These are phyloP conservation scores for Atopsyche davidsoni DNA, from an alignment of 1,140 invertebrate genomes.

Conservation along the genomic window DNA sequence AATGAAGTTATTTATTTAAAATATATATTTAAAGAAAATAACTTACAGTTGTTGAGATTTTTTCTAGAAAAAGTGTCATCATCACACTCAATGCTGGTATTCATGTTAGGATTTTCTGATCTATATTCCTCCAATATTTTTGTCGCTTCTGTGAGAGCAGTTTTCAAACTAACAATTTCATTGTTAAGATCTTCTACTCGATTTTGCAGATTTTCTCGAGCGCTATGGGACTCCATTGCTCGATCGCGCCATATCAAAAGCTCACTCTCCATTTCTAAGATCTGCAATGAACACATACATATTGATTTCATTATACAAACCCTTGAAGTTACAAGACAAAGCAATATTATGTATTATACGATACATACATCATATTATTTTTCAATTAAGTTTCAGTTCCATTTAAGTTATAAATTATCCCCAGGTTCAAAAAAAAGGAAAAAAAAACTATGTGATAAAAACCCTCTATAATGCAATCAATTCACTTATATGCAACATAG, in stretches of 20 bases:
- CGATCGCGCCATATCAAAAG: constrained; percentile 9
- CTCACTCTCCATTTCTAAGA: constrained; percentile 14
- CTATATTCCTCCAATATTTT: constrained; percentile 17
- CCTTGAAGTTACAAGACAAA: no score
- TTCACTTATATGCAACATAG: no score
- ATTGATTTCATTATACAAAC: no score
- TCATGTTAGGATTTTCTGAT: constrained; percentile 8
- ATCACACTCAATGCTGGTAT: constrained; percentile 26
- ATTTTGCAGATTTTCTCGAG: neutral
- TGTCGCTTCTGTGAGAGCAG: constrained; percentile 6
- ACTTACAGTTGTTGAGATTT: constrained; percentile 16
- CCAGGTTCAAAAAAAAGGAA: no score
- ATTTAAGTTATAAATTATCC: no score
- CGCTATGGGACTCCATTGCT: constrained; percentile 14
- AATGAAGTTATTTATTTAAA: no score
- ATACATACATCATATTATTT: no score
- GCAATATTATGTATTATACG: no score
- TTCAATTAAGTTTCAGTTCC: no score
- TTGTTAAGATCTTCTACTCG: constrained; percentile 5
- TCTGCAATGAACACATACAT: constrained; percentile 9
- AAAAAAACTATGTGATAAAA: no score
- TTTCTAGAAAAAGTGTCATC: constrained; percentile 19
- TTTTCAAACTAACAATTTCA: constrained; percentile 8
- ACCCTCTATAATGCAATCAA: no score
- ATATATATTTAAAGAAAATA: no score